Percentiles rank a stretch among this genome's conserved stretches.
Conservation (phyloP, 2,888 invertebrate genomes). For the Agonopterix heracliana region DNA sequence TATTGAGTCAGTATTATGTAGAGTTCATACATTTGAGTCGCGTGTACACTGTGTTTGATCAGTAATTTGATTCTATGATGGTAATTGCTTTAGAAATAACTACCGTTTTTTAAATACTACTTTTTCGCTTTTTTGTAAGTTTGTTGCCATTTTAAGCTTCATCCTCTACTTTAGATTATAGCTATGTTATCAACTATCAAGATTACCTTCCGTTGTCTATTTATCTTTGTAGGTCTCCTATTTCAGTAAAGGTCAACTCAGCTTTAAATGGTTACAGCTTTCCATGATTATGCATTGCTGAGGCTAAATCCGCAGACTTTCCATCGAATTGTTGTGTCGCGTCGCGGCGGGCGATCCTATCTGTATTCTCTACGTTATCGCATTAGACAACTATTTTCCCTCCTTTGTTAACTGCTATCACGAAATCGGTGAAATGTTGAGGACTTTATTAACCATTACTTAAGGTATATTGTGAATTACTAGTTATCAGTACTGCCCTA, state of each 20-base stretch:
- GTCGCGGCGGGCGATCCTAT: conserved; percentile 23
- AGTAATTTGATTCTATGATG: conserved; percentile 8
- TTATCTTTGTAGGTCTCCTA: no score
- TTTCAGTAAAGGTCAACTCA: conserved; percentile 19
- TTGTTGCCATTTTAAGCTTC: not conserved
- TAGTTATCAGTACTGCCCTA: conserved; percentile 16
- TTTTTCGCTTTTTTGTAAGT: no score
- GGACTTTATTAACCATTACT: not conserved
- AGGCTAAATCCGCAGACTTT: conserved; percentile 40
- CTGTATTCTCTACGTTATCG: conserved; percentile 44
- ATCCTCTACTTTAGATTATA: not conserved
- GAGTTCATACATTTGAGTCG: conserved; percentile 7
- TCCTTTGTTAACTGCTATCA: conserved; percentile 49
- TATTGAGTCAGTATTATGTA: conserved; percentile 17
- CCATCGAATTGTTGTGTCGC: conserved; percentile 47
- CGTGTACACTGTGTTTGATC: conserved; percentile 9
- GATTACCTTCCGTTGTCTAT: no score
- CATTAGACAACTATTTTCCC: conserved; percentile 41
- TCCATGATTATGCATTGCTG: conserved; percentile 51
- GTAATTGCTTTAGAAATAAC: not conserved
- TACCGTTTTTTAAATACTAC: not conserved
- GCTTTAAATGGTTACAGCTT: conserved; percentile 25
- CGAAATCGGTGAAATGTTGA: conserved; percentile 2
- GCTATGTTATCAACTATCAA: not conserved
- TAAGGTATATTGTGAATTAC: not conserved